Conservation (phyloP, 2,113 vertebrate genomes). For the Lepidothrix coronata region DNA sequence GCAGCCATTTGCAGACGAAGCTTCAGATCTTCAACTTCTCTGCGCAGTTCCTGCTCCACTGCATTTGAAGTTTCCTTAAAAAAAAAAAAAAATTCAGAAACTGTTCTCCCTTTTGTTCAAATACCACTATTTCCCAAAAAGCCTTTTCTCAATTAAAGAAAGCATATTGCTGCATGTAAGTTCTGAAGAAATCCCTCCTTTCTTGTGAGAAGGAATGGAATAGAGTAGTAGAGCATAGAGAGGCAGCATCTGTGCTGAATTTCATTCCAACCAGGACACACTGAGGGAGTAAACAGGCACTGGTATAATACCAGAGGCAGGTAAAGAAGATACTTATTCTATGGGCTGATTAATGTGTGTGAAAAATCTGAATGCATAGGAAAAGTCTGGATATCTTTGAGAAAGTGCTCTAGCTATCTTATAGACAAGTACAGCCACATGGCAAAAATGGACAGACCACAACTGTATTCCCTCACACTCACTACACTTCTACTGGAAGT, state of each 20-base stretch:
- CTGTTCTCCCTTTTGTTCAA: background rate
- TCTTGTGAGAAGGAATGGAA: background rate
- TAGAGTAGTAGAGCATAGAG: background rate
- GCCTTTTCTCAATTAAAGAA: background rate
- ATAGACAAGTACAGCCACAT: fast-evolving
- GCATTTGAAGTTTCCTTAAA: slow-evolving; percentile 75
- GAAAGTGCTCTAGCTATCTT: background rate
- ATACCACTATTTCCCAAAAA: background rate
- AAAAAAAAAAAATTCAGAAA: background rate
- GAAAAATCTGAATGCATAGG: background rate
- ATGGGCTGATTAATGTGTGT: background rate
- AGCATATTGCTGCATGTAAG: background rate
- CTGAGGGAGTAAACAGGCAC: background rate
- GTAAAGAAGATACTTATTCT: background rate
- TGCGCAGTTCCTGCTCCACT: slow-evolving; percentile 88
- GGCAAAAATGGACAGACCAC: background rate
- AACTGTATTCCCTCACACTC: background rate
- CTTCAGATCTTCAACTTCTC: slow-evolving; percentile 96
- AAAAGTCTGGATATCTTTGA: background rate
- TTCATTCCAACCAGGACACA: background rate
- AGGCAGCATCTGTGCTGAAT: background rate
- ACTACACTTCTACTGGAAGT: background rate
- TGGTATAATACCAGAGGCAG: background rate
- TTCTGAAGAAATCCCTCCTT: background rate
- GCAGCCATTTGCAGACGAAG: slow-evolving; percentile 97